Evolutionary conservation across 2,113 vertebrate genomes (phyloP).

Genomic region (Seriola aureovittata): DNA sequence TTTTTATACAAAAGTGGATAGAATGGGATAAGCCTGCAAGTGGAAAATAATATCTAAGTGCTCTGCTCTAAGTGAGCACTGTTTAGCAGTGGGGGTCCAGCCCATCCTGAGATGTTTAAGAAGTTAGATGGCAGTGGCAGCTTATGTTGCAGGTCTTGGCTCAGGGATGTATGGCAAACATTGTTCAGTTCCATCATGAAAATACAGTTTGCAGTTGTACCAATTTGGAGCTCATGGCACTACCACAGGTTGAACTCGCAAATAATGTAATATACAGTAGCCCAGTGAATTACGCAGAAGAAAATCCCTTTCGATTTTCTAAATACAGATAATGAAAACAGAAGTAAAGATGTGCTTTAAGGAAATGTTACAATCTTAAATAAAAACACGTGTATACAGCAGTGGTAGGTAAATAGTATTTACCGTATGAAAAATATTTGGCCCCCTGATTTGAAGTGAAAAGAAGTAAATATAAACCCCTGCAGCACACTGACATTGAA

Average conservation of each 20-base stretch:
- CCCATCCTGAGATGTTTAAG: conserved; percentile 54
- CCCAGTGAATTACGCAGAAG: not conserved
- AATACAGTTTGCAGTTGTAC: conserved; percentile 45
- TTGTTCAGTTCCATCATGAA: conserved; percentile 48
- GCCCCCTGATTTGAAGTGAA: not conserved
- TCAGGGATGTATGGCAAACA: conserved; percentile 30
- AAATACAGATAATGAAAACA: conserved; percentile 16
- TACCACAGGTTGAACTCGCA: conserved; percentile 14
- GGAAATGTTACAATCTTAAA: not conserved
- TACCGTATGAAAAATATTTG: not conserved
- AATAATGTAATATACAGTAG: conserved; percentile 25
- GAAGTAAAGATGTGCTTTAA: conserved; percentile 2
- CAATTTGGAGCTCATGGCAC: conserved; percentile 32
- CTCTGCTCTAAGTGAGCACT: conserved; percentile 54
- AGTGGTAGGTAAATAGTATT: not conserved
- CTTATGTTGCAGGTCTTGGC: conserved; percentile 64
- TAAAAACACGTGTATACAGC: not conserved
- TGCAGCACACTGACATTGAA: not conserved
- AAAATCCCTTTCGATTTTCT: not conserved
- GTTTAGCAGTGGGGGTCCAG: conserved; percentile 57
- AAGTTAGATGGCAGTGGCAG: conserved; percentile 53
- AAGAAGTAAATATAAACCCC: no score
- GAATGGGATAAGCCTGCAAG: conserved; percentile 55
- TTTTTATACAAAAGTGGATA: conserved; percentile 44
- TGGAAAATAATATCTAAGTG: conserved; percentile 66